Evolutionary conservation across 1,140 invertebrate genomes (phyloP).

Genomic region (Periplaneta americana): DNA sequence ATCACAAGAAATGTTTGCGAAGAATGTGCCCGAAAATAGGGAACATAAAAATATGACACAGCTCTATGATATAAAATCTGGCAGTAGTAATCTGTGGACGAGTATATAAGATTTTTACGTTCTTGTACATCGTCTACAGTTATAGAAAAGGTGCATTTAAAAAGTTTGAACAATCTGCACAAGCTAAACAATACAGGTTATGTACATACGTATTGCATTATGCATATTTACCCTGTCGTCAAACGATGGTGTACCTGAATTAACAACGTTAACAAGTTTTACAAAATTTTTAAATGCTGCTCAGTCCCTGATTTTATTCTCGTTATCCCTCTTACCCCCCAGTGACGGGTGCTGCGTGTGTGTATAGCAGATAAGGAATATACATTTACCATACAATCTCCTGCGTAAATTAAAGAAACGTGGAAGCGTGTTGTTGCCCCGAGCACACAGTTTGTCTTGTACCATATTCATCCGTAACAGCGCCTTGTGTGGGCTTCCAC

Average conservation of each 20-base stretch:
- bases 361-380: too few species aligned
- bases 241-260: too few species aligned
- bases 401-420: too few species aligned
- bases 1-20: not conserved
- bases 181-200: not conserved
- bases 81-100: not conserved
- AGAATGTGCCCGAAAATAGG: not conserved
- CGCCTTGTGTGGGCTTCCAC: not conserved
- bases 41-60: not conserved
- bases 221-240: not conserved
- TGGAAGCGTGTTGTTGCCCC: too few species aligned
- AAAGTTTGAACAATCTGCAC: not conserved
- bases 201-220: not conserved
- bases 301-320: too few species aligned
- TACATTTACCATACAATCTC: too few species aligned
- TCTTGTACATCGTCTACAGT: not conserved
- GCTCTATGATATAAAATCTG: not conserved
- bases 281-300: too few species aligned
- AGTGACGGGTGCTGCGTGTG: too few species aligned
- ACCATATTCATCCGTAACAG: too few species aligned
- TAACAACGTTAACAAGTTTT: too few species aligned
- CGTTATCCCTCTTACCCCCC: too few species aligned
- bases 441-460: too few species aligned
- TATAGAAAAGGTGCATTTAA: not conserved
- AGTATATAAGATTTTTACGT: not conserved